Evolutionary conservation across 2,888 invertebrate species (phyloP).

Genomic region (Ormyrus rosae): DNA sequence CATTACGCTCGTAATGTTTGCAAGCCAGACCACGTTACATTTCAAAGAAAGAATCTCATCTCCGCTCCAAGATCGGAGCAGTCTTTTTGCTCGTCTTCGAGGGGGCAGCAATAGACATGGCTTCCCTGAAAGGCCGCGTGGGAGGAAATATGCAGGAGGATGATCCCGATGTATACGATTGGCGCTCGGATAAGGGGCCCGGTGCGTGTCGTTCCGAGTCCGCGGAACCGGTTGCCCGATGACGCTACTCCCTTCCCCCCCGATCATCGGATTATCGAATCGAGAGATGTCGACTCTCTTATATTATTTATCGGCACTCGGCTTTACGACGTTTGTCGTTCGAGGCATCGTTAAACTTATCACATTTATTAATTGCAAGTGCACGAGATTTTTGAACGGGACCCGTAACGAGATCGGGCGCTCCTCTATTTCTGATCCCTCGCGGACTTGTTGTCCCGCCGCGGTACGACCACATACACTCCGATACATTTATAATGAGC

Average conservation of each 20-base stretch:
- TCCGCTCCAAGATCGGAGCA: no score
- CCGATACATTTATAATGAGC: no score
- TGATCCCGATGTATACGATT: conserved; percentile 50
- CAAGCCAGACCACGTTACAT: no score
- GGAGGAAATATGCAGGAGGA: conserved; percentile 36
- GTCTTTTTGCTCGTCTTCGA: not conserved
- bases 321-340: conserved; percentile 7
- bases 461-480: no score
- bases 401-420: not conserved
- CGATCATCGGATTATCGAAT: conserved; percentile 39
- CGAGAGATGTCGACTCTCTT: conserved; percentile 20
- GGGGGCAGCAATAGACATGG: not conserved
- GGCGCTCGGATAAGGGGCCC: conserved; percentile 23
- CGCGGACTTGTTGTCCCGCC: no score
- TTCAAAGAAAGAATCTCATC: no score
- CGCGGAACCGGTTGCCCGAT: conserved; percentile 33
- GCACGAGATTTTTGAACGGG: not conserved
- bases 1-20: no score
- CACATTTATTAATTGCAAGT: conserved; percentile 25
- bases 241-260: not conserved
- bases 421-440: not conserved
- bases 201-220: conserved; percentile 30
- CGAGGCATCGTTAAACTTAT: conserved; percentile 18
- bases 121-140: conserved; percentile 31
- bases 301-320: conserved; percentile 42